Conservation (phyloP, 2,113 vertebrate species). For the Fregata magnificens region DNA sequence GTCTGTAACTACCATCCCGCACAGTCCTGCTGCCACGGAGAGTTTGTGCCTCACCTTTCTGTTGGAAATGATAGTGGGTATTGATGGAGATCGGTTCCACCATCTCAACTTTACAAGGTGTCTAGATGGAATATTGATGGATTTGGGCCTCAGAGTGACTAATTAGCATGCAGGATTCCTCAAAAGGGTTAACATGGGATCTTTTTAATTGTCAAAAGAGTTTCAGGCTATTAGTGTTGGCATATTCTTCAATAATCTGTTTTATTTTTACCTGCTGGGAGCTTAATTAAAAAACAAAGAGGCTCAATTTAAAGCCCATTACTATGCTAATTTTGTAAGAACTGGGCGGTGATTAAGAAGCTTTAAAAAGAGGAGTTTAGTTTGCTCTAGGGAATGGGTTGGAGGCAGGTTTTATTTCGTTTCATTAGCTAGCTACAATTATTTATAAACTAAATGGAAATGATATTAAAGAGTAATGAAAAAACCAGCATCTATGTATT, state of each 20-base stretch:
- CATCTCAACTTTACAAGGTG: not conserved
- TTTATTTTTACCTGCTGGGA: slow-evolving; percentile 99
- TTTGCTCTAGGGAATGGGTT: slow-evolving; percentile 84
- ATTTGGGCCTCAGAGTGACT: slow-evolving; percentile 22
- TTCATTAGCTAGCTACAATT: slow-evolving; percentile 91
- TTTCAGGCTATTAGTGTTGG: slow-evolving; percentile 92
- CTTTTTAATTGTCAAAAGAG: slow-evolving; percentile 85
- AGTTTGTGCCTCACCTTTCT: not conserved
- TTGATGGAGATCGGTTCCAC: not conserved
- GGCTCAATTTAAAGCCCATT: slow-evolving; percentile 99
- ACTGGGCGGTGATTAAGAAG: slow-evolving; percentile 97
- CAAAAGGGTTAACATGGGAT: slow-evolving; percentile 78
- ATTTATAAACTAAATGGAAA: slow-evolving; percentile 93
- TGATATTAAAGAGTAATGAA: slow-evolving; percentile 78
- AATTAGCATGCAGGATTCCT: slow-evolving; percentile 48
- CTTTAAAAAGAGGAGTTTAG: slow-evolving; percentile 90
- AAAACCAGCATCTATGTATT: slow-evolving; percentile 74
- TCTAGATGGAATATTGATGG: not conserved
- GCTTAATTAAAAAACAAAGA: slow-evolving; percentile 99
- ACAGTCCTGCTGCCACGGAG: rapidly evolving
- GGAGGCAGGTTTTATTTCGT: slow-evolving; percentile 88
- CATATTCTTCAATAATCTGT: slow-evolving; percentile 97
- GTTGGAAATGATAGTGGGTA: rapidly evolving
- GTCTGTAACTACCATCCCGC: rapidly evolving
- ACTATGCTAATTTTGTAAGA: slow-evolving; percentile 99